Evolutionary conservation across 1,140 invertebrate genomes (phyloP).

Genomic region (Ganaspis sp.): DNA sequence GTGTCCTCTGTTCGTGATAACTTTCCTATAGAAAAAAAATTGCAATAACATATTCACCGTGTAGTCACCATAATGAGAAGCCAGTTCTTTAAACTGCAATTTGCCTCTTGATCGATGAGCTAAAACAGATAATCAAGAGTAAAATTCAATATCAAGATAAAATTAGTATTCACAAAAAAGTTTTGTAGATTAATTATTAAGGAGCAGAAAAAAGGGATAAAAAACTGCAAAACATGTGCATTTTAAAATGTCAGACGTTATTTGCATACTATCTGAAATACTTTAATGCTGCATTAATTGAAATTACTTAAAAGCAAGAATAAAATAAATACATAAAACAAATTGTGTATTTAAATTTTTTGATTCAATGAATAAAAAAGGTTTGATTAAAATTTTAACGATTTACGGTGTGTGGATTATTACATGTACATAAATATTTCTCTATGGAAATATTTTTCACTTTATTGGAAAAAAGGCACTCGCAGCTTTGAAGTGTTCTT

Average conservation of each 20-base stretch:
- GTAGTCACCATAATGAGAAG: constrained; percentile 28
- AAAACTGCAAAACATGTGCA: neutral
- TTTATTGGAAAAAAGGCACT: too few relatives aligned
- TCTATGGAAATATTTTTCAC: too few relatives aligned
- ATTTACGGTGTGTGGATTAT: too few relatives aligned
- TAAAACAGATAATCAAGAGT: constrained; percentile 14
- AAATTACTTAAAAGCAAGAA: too few relatives aligned
- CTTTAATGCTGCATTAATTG: neutral
- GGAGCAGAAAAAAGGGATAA: neutral
- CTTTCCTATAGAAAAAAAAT: neutral
- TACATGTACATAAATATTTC: too few relatives aligned
- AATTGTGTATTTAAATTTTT: too few relatives aligned
- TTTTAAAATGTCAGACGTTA: neutral
- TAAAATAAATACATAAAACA: too few relatives aligned
- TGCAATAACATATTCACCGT: constrained; percentile 11
- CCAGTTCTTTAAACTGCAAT: constrained; percentile 16
- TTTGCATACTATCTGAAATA: neutral
- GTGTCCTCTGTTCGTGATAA: constrained; percentile 8
- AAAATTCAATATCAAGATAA: constrained; percentile 7
- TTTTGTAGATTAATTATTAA: neutral
- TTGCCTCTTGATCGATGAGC: constrained; percentile 2
- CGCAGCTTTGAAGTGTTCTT: too few relatives aligned
- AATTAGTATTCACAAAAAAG: neutral
- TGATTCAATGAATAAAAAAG: too few relatives aligned
- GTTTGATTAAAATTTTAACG: too few relatives aligned